Conservation (phyloP, 2,888 invertebrate species). For the Apantesis nais region DNA sequence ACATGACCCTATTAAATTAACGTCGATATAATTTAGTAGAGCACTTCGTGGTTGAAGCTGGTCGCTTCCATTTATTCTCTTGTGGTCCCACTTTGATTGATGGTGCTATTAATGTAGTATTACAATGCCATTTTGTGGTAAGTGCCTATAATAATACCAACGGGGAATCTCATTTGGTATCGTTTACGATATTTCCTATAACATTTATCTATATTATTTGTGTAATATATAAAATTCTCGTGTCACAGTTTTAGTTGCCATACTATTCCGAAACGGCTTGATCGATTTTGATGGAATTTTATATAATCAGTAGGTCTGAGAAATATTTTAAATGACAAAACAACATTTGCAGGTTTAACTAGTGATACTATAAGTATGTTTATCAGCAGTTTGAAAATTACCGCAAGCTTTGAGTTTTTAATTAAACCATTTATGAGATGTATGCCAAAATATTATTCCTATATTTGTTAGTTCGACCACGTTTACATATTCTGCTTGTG, state of each 20-base stretch:
- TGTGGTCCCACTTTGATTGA: conserved; percentile 1
- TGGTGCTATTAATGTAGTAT: background rate
- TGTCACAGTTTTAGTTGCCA: no score
- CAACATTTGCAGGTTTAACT: no score
- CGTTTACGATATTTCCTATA: background rate
- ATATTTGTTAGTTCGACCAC: conserved; percentile 20
- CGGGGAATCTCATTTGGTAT: background rate
- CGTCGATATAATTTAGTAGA: background rate
- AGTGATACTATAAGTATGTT: no score
- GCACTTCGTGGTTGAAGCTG: conserved; percentile 7
- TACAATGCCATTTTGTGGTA: background rate
- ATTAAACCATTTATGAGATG: no score
- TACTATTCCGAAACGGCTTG: no score
- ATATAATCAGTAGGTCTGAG: no score
- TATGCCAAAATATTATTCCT: background rate
- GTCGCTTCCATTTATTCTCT: background rate
- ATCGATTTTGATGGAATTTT: no score
- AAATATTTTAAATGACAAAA: no score
- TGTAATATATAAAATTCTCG: no score
- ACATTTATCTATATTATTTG: background rate
- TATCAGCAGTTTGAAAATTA: no score
- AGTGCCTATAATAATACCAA: background rate
- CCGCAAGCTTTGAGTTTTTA: no score
- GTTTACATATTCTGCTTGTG: conserved; percentile 27
- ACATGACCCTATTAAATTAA: background rate